Conservation (phyloP, 2,113 vertebrate genomes). For the Sebastes schlegelii region DNA sequence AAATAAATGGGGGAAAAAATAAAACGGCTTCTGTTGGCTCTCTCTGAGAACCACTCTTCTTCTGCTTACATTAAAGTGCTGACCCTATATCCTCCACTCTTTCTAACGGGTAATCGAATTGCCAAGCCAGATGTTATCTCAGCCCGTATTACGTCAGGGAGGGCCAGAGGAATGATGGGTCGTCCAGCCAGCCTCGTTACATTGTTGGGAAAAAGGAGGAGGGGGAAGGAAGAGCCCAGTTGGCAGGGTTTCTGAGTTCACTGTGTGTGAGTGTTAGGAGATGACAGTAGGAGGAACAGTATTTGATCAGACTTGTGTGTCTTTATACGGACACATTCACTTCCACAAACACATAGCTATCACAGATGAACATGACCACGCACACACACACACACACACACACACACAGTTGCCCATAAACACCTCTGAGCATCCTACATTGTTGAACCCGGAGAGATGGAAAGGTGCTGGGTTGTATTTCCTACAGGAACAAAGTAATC, state of each 20-base stretch:
- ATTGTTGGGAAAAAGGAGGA: conserved; percentile 34
- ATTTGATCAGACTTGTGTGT: not conserved
- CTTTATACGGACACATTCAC: not conserved
- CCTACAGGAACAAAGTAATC: conserved; percentile 40
- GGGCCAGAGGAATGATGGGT: conserved; percentile 47
- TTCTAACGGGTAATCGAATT: conserved; percentile 50
- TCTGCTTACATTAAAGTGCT: conserved; percentile 26
- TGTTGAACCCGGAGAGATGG: conserved; percentile 5
- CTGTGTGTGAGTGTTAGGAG: not conserved
- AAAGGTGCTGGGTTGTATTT: conserved; percentile 41
- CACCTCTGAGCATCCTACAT: not conserved
- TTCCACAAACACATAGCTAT: not conserved
- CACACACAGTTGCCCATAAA: not conserved
- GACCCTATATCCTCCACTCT: conserved; percentile 39
- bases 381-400: not conserved
- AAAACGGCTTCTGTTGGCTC: not conserved
- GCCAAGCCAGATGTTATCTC: conserved; percentile 68
- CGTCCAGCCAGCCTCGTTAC: conserved; percentile 27
- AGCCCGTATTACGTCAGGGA: conserved; percentile 51
- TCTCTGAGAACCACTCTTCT: conserved; percentile 24
- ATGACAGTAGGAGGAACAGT: not conserved
- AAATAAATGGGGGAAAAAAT: not conserved
- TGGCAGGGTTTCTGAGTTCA: conserved; percentile 31
- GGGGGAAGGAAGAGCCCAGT: conserved; percentile 35
- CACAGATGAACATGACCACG: not conserved